Conservation (phyloP, 1,140 invertebrate species). For the Heliconius himera region DNA sequence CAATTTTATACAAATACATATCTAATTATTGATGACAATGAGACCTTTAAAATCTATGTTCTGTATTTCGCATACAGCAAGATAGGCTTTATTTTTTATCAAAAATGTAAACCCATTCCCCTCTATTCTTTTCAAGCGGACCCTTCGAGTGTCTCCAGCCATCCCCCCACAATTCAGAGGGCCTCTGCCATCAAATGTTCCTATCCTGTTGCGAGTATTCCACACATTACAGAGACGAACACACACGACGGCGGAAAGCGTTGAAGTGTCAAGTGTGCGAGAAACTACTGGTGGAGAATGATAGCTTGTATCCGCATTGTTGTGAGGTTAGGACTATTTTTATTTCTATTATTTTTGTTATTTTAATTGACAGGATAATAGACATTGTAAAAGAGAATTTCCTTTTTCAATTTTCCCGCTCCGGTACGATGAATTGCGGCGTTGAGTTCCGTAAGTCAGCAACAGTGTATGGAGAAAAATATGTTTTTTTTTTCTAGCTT, state of each 20-base stretch:
- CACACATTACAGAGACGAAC: conserved; percentile 64
- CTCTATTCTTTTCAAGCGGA: conserved; percentile 45
- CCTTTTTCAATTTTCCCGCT: too few species aligned
- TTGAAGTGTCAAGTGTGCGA: conserved; percentile 75
- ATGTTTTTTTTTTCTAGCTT: too few species aligned
- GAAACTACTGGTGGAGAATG: conserved; percentile 50
- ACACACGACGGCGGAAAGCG: conserved; percentile 62
- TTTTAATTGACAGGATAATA: too few species aligned
- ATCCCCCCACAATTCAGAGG: conserved; percentile 43
- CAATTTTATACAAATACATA: too few species aligned
- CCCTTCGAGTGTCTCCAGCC: conserved; percentile 73
- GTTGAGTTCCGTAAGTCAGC: too few species aligned
- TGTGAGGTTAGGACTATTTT: not conserved
- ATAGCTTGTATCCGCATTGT: not conserved
- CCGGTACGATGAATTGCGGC: too few species aligned
- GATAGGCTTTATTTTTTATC: not conserved
- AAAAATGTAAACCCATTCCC: too few species aligned
- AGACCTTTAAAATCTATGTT: too few species aligned
- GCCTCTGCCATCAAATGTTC: conserved; percentile 70
- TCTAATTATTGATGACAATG: too few species aligned
- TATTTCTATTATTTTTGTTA: too few species aligned
- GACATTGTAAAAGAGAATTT: too few species aligned
- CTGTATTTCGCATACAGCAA: not conserved
- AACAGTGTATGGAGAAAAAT: too few species aligned
- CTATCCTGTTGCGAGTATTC: conserved; percentile 78